Evolutionary conservation across 2,797 vertebrate species (phyloP), one percentile per base, ranked within the genome.

Genomic region (Merluccius polli): DNA sequence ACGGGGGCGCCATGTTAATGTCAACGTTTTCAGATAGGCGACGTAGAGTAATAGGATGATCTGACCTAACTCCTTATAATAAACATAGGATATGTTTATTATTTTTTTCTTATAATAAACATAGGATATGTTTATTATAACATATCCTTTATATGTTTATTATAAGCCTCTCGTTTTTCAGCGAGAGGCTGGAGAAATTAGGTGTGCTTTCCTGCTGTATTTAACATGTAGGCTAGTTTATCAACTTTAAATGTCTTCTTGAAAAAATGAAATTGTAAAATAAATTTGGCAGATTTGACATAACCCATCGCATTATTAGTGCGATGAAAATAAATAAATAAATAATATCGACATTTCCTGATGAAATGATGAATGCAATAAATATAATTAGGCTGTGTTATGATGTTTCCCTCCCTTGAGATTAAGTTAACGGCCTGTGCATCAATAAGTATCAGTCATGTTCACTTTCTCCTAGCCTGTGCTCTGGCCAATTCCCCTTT

Each of bases 371-470:
- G 15, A 18, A 30, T 68, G 27, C 27, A 68, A 36, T 41, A 29
- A 31, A 31, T 70, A 73, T 84, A 90, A 88, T 90, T 89, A 85
- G 71, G 80, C 74, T 75, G 73, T 75, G 80, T 88, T 75, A 76
- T 87, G 82, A 84, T 83, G 84, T 89, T 86, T 89, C 85, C 68
- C 78, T 88, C 81, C 78, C 81, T n/a, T 74, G 85, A 87, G 86
- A 88, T 75, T 73, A 84, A 81, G 74, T 79, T 76, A n/a, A n/a
- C n/a, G n/a, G 69, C 71, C 86, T 65, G 87, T 87, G 77, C 77
- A 87, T 91, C 88, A 90, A 87, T 91, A 89, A 84, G 72, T 83
- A 88, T 88, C 78, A 85, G 80, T 89, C 84, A 87, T 35, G 33
- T 88, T 84, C 87, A 87, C 85, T 82, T 87, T 77, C 81, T 38